Evolutionary conservation across 2,888 invertebrate species (phyloP), one percentile per base, ranked within the genome.

Genomic region (Limenitis arthemis): DNA sequence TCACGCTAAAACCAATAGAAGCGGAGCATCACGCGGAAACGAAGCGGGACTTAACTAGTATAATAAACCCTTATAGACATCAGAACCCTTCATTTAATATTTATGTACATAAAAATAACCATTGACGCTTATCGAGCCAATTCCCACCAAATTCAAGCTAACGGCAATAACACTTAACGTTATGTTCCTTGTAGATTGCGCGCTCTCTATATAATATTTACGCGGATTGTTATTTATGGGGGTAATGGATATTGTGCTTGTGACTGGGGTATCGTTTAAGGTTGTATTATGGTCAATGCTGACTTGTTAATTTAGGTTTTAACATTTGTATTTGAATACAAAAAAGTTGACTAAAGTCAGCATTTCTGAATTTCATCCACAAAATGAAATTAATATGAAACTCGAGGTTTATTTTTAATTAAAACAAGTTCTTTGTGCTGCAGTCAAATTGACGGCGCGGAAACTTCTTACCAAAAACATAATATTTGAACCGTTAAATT

Each of bases 131-230:
- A 41, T 49, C 38, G 37, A 29, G 33, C 29, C 49, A 46, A 55
- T 55, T 49, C 48, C 47, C 44, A 48, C 55, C 54, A 48, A 57
- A 60, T 55, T 54, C 54, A 58, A 61, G 53, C 53, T 54, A 51
- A 53, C 53, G 60, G 63, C 65, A 61, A 69, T 70, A 72, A 75
- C 66, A 71, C 65, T 72, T 70, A 70, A 69, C 64, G 61, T 71
- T 71, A 77, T 70, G 72, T 72, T 61, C 64, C 59, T 49, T 63
- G 69, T 75, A 75, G 72, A 79, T 77, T 75, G 77, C 75, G 65
- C 75, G 65, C 56, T 67, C 68, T 70, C 78, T 64, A 76, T 78
- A 65, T 70, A 75, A 75, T 77, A 78, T 79, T 78, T 78, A 78
- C 72, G 64, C 65, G 60, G 61, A 58, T 54, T 59, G 64, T 63